phyloP scores from a whole-genome alignment of 2,113 vertebrate genomes.

The Alexandromys fortis region DNA sequence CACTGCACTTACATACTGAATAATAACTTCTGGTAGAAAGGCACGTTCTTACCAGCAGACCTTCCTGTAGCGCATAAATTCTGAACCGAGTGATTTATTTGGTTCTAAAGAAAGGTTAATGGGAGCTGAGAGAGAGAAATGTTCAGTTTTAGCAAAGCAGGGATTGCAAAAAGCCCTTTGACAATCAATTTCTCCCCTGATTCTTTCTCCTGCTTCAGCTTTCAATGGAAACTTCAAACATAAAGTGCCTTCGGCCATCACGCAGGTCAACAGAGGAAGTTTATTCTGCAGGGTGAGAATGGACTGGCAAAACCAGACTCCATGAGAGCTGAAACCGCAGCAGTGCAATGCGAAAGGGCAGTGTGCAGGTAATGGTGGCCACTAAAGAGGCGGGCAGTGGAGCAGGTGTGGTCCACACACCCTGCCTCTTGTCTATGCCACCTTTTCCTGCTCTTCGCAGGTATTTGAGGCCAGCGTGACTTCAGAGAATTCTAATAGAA shows the following conservation, averaged over 20 bases:
- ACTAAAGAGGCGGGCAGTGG: not conserved
- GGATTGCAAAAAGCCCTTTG: constrained; percentile 34
- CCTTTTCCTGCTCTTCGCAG: not conserved
- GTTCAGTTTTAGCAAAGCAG: constrained; percentile 52
- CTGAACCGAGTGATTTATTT: constrained; percentile 60
- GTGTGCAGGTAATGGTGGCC: too few relatives aligned
- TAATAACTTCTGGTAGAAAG: constrained; percentile 57
- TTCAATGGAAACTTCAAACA: constrained; percentile 31
- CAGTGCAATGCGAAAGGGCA: not conserved
- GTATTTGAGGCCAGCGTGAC: not conserved
- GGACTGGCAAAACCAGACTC: not conserved
- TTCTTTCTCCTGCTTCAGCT: constrained; percentile 8
- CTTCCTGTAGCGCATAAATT: constrained; percentile 40
- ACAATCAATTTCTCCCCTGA: constrained; percentile 39
- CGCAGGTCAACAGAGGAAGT: not conserved
- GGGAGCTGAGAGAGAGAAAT: constrained; percentile 56
- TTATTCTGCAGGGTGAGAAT: not conserved
- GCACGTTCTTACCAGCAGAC: constrained; percentile 43
- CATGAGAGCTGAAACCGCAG: not conserved
- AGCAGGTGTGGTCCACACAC: not conserved
- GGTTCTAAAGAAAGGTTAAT: constrained; percentile 63
- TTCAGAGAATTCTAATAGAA: not conserved
- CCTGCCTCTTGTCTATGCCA: not conserved
- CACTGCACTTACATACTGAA: constrained; percentile 37
- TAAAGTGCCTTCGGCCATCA: not conserved